Evolutionary conservation across 2,797 vertebrate species (phyloP).

Genomic region (Megalops cyprinoides): DNA sequence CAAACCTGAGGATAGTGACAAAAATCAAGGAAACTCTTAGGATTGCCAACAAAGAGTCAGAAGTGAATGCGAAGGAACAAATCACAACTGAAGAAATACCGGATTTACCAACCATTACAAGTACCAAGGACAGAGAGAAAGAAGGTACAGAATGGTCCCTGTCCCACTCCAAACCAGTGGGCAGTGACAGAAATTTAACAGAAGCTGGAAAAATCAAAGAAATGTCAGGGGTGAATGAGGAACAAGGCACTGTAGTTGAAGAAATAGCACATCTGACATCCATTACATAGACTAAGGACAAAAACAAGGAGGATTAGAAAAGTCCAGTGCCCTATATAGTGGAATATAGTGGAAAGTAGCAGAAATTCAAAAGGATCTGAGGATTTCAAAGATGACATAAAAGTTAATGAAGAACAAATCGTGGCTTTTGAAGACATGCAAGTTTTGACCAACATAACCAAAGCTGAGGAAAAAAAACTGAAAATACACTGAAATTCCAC

Average conservation of each 20-base stretch:
- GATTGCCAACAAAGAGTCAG: no score
- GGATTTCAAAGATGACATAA: not conserved
- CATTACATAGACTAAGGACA: constrained; percentile 23
- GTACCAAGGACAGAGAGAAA: constrained; percentile 19
- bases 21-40: no score
- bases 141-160: not conserved
- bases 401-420: not conserved
- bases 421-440: no score
- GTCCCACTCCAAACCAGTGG: no score
- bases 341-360: not conserved
- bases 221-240: no score
- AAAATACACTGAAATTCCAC: no score
- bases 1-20: no score
- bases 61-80: not conserved
- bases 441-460: no score
- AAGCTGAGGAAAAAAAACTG: no score
- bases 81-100: not conserved
- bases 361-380: not conserved
- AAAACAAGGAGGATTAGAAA: constrained; percentile 31
- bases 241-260: not conserved
- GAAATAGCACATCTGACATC: not conserved
- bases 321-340: not conserved
- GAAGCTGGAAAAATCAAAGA: no score
- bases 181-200: no score
- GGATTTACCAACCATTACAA: no score